phyloP scores from a whole-genome alignment of 2,113 vertebrate species.

The Sinosuthora webbiana region DNA sequence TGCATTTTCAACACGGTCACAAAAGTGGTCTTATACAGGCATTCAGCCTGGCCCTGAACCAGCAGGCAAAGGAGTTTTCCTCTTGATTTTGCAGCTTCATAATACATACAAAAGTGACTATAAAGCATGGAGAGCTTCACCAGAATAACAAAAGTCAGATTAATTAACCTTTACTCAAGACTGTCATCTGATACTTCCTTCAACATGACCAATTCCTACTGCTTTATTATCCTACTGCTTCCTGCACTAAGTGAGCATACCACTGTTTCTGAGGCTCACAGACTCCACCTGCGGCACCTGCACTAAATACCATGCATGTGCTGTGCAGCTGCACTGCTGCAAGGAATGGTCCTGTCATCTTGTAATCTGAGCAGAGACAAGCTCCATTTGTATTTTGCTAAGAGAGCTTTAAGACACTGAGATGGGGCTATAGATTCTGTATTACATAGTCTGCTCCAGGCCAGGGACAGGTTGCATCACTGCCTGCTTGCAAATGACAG shows the following conservation, averaged over 20 bases:
- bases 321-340: neutral
- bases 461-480: neutral
- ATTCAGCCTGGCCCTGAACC: neutral
- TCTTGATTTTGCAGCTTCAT: neutral
- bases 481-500: neutral
- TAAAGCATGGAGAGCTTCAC: neutral
- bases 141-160: neutral
- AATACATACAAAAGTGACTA: neutral
- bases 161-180: neutral
- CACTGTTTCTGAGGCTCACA: neutral
- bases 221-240: neutral
- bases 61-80: neutral
- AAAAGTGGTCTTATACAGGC: neutral
- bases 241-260: neutral
- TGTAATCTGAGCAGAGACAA: neutral
- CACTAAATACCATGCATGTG: neutral
- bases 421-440: neutral
- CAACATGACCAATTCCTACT: neutral
- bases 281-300: neutral
- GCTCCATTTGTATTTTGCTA: neutral
- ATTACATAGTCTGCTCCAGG: neutral
- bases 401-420: neutral
- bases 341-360: neutral
- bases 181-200: neutral
- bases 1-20: neutral